Conservation (phyloP, 2,797 vertebrate species). For the Vespertilio murinus region DNA sequence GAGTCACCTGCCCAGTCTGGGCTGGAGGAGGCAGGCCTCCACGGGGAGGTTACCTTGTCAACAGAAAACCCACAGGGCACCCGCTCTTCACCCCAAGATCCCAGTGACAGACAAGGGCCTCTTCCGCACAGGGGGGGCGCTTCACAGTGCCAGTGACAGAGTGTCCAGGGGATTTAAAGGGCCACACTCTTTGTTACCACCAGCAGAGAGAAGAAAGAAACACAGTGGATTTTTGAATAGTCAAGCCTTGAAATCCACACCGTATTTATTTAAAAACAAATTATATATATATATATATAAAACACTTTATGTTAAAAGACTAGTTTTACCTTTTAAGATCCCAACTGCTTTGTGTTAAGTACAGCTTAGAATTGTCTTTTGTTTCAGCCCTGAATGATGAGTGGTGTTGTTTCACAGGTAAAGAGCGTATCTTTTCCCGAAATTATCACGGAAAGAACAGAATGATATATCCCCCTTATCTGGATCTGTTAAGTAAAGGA, state of each 20-base stretch:
- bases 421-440: background rate
- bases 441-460: background rate
- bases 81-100: conserved; percentile 60
- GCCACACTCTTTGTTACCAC: conserved; percentile 39
- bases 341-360: background rate
- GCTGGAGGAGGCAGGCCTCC: conserved; percentile 38
- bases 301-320: background rate
- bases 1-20: conserved; percentile 65
- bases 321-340: background rate
- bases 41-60: conserved; percentile 44
- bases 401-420: background rate
- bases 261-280: conserved; percentile 40
- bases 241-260: conserved; percentile 18
- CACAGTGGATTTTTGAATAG: background rate
- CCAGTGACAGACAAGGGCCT: conserved; percentile 61
- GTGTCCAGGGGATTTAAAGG: conserved; percentile 50
- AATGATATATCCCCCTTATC: background rate
- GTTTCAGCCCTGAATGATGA: background rate
- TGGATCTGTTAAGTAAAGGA: background rate
- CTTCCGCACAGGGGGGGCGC: conserved; percentile 2
- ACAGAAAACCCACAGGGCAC: conserved; percentile 61
- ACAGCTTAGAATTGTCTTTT: conserved; percentile 2
- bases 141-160: conserved; percentile 57
- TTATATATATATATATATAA: too few species aligned
- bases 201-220: conserved; percentile 13